These are phyloP conservation scores for Mirounga angustirostris DNA, from an alignment of 2,113 vertebrate species.

Conservation along the genomic window DNA sequence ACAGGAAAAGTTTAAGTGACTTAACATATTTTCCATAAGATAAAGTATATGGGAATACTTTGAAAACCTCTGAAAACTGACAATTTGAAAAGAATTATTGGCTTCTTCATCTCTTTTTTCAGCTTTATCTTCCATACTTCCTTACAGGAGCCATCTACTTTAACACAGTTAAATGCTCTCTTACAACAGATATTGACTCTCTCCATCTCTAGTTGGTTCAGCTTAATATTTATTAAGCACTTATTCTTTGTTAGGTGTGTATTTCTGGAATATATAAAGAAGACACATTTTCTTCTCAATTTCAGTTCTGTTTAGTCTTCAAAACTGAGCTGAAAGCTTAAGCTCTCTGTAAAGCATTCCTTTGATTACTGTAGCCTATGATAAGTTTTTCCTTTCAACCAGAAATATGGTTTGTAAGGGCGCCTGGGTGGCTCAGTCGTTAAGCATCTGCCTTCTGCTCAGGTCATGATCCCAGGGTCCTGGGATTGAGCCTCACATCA, in stretches of 20 bases:
- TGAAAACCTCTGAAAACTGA: neutral
- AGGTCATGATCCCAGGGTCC: no score
- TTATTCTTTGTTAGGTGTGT: neutral
- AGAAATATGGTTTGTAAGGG: neutral
- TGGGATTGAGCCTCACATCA: no score
- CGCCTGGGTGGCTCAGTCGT: no score
- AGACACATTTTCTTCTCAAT: neutral
- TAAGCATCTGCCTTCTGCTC: no score
- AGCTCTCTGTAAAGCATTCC: neutral
- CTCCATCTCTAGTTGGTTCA: neutral
- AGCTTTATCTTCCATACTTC: neutral
- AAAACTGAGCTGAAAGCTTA: neutral
- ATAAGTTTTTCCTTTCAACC: neutral
- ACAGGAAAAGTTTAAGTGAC: neutral
- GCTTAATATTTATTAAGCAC: neutral
- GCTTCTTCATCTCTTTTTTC: neutral
- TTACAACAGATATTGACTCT: neutral
- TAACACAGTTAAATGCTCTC: neutral
- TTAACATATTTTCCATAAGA: neutral
- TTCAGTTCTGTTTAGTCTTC: constrained; percentile 3
- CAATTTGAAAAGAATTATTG: neutral
- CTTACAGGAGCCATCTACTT: neutral
- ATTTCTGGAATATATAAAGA: neutral
- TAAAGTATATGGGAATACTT: neutral
- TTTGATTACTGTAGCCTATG: neutral